A percentile compares a stretch with the other conserved stretches of the same genome.
Conservation (phyloP, 2,888 invertebrate species). For the Cremastinae sp. region DNA sequence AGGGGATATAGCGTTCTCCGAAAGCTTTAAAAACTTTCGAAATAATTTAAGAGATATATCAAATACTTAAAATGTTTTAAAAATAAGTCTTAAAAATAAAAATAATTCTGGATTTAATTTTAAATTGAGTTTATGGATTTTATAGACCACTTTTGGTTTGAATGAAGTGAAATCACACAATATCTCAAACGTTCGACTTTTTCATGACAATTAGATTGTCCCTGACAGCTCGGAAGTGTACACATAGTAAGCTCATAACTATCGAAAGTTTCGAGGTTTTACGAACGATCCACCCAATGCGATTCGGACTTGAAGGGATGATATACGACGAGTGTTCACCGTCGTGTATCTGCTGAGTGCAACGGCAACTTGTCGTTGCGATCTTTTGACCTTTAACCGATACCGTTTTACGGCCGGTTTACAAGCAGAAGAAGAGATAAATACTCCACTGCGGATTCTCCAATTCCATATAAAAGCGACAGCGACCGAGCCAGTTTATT, state of each 20-base stretch:
- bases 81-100: too few species aligned
- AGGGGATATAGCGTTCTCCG: too few species aligned
- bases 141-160: too few species aligned
- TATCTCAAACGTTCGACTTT: slow-evolving; percentile 15
- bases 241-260: not conserved
- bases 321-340: slow-evolving; percentile 13
- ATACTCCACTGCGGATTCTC: slow-evolving; percentile 21
- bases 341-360: not conserved
- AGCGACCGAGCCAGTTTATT: not conserved
- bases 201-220: slow-evolving; percentile 22
- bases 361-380: slow-evolving; percentile 3
- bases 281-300: slow-evolving; percentile 24
- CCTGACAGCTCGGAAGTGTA: too few species aligned
- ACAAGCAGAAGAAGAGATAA: slow-evolving; percentile 15
- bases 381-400: slow-evolving; percentile 33
- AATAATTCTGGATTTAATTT: too few species aligned
- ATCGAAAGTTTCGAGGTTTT: slow-evolving; percentile 6
- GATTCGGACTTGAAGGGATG: slow-evolving; percentile 32
- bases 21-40: too few species aligned
- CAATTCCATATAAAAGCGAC: slow-evolving; percentile 17
- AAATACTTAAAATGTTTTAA: too few species aligned
- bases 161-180: too few species aligned
- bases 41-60: too few species aligned
- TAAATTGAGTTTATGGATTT: too few species aligned
- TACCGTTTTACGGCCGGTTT: slow-evolving; percentile 33